These are phyloP conservation scores for Drosophila auraria DNA, from an alignment of 1,140 invertebrate species.

Conservation along the genomic window DNA sequence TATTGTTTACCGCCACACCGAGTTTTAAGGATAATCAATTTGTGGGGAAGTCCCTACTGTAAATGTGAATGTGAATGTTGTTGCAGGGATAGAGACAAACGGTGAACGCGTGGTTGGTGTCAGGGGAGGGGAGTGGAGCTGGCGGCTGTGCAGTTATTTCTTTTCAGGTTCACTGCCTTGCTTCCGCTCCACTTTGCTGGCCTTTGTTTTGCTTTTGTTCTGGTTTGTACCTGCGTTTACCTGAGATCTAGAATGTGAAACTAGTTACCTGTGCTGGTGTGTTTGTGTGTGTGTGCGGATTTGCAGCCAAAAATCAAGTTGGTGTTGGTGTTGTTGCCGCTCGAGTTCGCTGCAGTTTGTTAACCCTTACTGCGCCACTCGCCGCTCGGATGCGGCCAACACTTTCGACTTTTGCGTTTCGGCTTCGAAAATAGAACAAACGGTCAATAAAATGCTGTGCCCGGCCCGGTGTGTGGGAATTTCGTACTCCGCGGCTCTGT, in stretches of 20 bases:
- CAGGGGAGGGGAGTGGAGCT: conserved; percentile 6
- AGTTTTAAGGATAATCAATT: conserved; percentile 6
- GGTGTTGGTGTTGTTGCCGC: conserved; percentile 38
- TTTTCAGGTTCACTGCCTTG: conserved; percentile 73
- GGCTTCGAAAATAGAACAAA: conserved; percentile 42
- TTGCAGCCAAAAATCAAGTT: conserved; percentile 25
- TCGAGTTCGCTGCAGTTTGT: conserved; percentile 70
- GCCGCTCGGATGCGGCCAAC: conserved; percentile 10
- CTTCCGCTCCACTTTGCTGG: conserved; percentile 73
- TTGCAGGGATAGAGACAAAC: conserved; percentile 4
- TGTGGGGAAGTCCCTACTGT: not conserved
- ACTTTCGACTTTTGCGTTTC: conserved; percentile 64
- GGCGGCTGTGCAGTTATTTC: conserved; percentile 63
- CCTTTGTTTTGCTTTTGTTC: conserved; percentile 66
- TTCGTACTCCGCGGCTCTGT: conserved; percentile 43
- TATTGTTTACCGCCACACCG: not conserved
- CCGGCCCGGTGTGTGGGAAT: conserved; percentile 13
- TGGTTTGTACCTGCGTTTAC: conserved; percentile 35
- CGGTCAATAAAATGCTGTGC: conserved; percentile 10
- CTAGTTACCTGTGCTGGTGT: conserved; percentile 10
- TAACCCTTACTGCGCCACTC: conserved; percentile 51
- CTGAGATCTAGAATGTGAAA: conserved; percentile 30
- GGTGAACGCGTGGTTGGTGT: conserved; percentile 2
- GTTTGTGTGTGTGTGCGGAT: conserved; percentile 27
- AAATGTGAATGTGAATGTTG: conserved; percentile 1